These are phyloP conservation scores for Microcebus griseorufus DNA, from an alignment of 2,113 vertebrate species.

Conservation along the genomic window DNA sequence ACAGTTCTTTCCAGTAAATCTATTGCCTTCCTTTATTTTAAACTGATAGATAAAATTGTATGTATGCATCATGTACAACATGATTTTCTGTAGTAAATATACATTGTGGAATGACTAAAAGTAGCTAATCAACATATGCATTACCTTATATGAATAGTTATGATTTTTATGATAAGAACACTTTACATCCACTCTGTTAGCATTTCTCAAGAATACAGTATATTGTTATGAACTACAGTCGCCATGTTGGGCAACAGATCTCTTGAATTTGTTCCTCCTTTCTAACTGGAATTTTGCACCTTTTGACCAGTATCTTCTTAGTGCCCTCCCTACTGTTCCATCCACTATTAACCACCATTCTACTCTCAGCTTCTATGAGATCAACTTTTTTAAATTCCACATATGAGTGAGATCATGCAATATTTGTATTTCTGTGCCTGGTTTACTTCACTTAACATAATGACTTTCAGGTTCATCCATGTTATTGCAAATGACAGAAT, in stretches of 20 bases:
- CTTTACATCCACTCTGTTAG: not conserved
- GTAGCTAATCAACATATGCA: not conserved
- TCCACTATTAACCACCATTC: not conserved
- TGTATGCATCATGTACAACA: not conserved
- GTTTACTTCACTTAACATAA: not conserved
- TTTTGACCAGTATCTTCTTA: not conserved
- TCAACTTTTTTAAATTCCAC: not conserved
- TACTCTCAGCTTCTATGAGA: not conserved
- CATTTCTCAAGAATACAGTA: not conserved
- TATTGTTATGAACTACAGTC: not conserved
- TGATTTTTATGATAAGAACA: not conserved
- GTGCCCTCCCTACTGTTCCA: not conserved
- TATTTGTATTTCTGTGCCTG: not conserved
- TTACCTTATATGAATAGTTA: not conserved
- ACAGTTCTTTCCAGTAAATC: not conserved
- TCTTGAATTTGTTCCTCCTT: not conserved
- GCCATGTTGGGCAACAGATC: not conserved
- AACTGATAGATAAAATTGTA: too few species aligned
- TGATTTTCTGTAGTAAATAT: not conserved
- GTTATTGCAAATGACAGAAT: not conserved
- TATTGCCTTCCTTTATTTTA: not conserved
- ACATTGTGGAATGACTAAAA: not conserved
- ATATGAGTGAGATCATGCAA: too few species aligned
- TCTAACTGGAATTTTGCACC: not conserved
- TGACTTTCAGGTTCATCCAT: not conserved